phyloP scores from a whole-genome alignment of 2,113 vertebrate species.

The Mirounga angustirostris region DNA sequence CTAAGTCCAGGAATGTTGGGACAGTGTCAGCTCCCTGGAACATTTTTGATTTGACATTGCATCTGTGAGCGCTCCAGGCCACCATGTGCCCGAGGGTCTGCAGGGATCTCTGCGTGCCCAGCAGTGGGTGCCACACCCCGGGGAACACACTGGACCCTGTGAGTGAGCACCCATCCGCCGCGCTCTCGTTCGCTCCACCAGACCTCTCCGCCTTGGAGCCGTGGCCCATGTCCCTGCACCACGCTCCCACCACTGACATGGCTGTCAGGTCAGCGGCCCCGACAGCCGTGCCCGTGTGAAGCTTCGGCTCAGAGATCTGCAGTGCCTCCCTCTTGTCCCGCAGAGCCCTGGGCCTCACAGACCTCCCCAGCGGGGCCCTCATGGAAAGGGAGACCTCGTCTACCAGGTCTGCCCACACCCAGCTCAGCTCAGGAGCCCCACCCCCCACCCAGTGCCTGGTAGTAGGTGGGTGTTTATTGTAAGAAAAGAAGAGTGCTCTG shows the following conservation, averaged over 20 bases:
- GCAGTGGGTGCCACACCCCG: neutral
- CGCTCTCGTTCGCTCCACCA: neutral
- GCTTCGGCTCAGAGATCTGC: neutral
- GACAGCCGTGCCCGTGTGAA: fast-evolving
- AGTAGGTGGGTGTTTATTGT: neutral
- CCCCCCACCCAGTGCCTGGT: neutral
- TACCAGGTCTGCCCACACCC: neutral
- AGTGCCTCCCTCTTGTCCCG: fast-evolving
- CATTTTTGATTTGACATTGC: neutral
- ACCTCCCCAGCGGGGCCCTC: fast-evolving
- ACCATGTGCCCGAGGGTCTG: fast-evolving
- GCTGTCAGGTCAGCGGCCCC: neutral
- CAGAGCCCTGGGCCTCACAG: neutral
- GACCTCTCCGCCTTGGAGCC: neutral
- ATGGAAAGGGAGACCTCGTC: neutral
- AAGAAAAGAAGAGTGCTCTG: neutral
- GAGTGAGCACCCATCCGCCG: neutral
- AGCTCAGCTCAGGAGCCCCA: neutral
- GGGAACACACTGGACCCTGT: neutral
- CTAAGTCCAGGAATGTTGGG: fast-evolving
- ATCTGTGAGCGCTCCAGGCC: fast-evolving
- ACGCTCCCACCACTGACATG: neutral
- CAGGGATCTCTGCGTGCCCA: fast-evolving
- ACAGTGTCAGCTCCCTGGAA: fast-evolving
- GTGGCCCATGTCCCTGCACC: neutral